Conservation (phyloP, 2,888 invertebrate species). For the Erebia aethiops region DNA sequence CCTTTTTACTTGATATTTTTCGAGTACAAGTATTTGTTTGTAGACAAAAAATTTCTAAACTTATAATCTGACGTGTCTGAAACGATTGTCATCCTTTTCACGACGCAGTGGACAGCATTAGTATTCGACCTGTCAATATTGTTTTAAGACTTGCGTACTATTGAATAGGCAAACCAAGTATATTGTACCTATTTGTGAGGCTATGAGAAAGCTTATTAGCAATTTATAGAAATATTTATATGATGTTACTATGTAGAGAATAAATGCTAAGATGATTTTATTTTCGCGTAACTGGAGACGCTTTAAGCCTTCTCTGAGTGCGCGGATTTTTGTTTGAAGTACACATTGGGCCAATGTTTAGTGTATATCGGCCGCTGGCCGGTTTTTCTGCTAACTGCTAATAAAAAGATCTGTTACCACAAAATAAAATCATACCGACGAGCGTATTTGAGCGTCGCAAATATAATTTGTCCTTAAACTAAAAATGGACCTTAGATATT, state of each 20-base stretch:
- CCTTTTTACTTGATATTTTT: conserved; percentile 16
- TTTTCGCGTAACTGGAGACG: conserved; percentile 20
- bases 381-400: too few species aligned
- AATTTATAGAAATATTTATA: conserved; percentile 33
- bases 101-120: too few species aligned
- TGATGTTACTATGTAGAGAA: conserved; percentile 31
- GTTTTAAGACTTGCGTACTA: neutral
- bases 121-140: neutral
- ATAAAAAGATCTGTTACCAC: too few species aligned
- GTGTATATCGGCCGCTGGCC: too few species aligned
- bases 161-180: neutral
- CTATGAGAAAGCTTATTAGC: conserved; percentile 39
- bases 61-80: too few species aligned
- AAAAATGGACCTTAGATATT: too few species aligned
- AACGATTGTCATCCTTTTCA: too few species aligned
- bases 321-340: neutral
- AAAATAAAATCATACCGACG: too few species aligned
- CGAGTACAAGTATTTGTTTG: neutral
- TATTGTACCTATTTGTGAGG: conserved; percentile 31
- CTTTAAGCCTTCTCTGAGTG: conserved; percentile 26
- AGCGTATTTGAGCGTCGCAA: too few species aligned
- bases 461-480: too few species aligned
- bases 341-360: too few species aligned
- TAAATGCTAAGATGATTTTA: conserved; percentile 19
- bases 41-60: too few species aligned